Conservation (phyloP, 2,113 vertebrate genomes). For the Dendrocopos noguchii region DNA sequence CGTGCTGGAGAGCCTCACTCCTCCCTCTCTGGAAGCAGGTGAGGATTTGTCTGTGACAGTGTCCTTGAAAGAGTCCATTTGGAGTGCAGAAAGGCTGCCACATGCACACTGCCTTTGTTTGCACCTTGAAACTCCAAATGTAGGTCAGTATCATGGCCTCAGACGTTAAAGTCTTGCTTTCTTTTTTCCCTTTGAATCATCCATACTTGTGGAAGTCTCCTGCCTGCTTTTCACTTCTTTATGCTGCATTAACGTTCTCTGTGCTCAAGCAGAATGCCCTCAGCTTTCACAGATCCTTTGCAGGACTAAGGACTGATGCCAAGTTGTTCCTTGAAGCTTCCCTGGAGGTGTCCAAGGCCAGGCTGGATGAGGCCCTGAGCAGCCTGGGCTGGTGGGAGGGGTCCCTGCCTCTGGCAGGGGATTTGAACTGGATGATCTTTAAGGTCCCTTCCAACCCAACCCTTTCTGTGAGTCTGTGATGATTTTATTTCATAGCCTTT, state of each 20-base stretch:
- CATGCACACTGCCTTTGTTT: not conserved
- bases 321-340: not conserved
- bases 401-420: no score
- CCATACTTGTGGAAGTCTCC: not conserved
- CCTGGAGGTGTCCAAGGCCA: no score
- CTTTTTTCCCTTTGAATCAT: not conserved
- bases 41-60: not conserved
- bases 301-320: not conserved
- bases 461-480: not conserved
- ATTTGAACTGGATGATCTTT: no score
- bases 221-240: conserved; percentile 4
- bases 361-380: no score
- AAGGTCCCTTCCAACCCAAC: no score
- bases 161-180: not conserved
- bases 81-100: not conserved
- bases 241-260: conserved; percentile 26
- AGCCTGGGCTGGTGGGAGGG: no score
- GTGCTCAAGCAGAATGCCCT: not conserved
- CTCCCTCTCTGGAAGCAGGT: not conserved
- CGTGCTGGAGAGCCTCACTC: conserved; percentile 24
- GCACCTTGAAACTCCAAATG: not conserved
- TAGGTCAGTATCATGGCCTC: not conserved
- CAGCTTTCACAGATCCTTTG: not conserved
- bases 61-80: not conserved
- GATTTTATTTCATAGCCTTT: conserved; percentile 3